These are phyloP conservation scores for Pristionchus maxplancki DNA, from an alignment of 2,888 invertebrate genomes.

Conservation along the genomic window DNA sequence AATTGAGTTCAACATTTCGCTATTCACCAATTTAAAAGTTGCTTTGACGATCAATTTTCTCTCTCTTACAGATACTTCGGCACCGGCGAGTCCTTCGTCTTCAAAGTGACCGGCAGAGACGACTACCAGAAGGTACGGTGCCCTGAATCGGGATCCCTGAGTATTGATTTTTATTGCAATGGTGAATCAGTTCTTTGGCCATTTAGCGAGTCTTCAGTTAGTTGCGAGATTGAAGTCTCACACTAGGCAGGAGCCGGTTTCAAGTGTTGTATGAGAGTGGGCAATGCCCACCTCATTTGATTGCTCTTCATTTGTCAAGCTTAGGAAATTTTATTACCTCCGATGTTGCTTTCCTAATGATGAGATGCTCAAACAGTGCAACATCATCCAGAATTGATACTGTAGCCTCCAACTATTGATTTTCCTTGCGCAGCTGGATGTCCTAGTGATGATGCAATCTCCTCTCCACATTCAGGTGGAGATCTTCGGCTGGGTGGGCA, in stretches of 20 bases:
- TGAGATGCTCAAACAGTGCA: no score
- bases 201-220: no score
- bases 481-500: slow-evolving; percentile 73
- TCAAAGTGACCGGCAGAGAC: slow-evolving; percentile 54
- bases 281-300: neutral
- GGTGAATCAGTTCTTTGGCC: no score
- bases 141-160: neutral
- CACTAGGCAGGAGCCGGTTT: neutral
- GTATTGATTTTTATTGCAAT: neutral
- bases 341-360: neutral
- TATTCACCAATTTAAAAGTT: no score
- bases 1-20: no score
- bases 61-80: slow-evolving; percentile 63
- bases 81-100: slow-evolving; percentile 75
- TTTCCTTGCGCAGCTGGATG: neutral
- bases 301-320: neutral
- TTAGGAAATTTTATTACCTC: no score
- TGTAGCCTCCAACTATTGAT: no score
- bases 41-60: neutral
- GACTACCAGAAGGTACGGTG: slow-evolving; percentile 36
- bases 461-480: slow-evolving; percentile 59
- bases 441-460: neutral
- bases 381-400: no score
- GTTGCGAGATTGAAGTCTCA: neutral
- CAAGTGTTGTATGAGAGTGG: neutral